These are phyloP conservation scores for Plusia festucae DNA, from an alignment of 2,888 invertebrate species.

Conservation along the genomic window DNA sequence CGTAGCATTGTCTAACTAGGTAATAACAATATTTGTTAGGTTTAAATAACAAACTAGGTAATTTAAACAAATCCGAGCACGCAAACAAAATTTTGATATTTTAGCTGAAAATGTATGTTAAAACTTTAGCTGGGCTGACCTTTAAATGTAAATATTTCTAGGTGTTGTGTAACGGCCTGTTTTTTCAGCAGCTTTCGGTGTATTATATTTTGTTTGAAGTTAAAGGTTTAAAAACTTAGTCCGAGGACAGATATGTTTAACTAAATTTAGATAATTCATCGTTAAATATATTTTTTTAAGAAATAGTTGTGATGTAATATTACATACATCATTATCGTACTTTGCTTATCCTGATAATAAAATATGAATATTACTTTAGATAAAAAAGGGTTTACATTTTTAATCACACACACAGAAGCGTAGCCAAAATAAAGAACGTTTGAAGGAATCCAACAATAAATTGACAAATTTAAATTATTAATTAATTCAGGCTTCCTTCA, in stretches of 20 bases:
- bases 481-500: not conserved
- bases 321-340: no score
- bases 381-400: no score
- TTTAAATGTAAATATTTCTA: conserved; percentile 32
- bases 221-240: not conserved
- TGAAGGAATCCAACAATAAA: not conserved
- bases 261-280: not conserved
- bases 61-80: conserved; percentile 19
- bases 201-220: not conserved
- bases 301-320: no score
- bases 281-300: not conserved
- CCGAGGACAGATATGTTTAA: not conserved
- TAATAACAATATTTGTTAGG: conserved; percentile 12
- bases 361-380: no score
- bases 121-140: conserved; percentile 18
- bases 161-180: conserved; percentile 15
- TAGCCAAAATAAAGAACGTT: not conserved
- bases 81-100: conserved; percentile 18
- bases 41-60: conserved; percentile 12
- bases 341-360: no score
- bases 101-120: conserved; percentile 18
- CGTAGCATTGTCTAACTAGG: conserved; percentile 22
- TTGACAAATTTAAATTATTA: not conserved
- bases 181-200: conserved; percentile 8
- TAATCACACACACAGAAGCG: no score